Conservation (phyloP, 2,113 vertebrate genomes). For the Lepus americanus region DNA sequence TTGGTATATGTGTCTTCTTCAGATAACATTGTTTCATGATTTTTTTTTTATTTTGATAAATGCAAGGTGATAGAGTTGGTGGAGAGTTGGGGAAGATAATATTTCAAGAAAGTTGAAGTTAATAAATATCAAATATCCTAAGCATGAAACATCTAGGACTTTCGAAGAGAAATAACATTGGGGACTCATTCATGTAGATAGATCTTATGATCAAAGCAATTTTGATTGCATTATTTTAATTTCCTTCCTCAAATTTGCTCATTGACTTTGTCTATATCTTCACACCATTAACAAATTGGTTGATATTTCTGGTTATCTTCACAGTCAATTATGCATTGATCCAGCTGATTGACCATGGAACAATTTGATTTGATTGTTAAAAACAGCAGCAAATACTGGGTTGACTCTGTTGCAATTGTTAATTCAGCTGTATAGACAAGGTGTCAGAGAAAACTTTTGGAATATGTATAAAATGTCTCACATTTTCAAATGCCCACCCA, state of each 20-base stretch:
- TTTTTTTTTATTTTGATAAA: conserved; percentile 49
- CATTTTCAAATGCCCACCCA: background rate
- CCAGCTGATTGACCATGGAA: conserved; percentile 56
- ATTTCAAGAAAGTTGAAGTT: conserved; percentile 8
- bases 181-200: conserved; percentile 25
- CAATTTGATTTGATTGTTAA: conserved; percentile 60
- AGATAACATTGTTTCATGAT: background rate
- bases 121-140: conserved; percentile 40
- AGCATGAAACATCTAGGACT: conserved; percentile 36
- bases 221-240: conserved; percentile 66
- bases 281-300: conserved; percentile 68
- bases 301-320: conserved; percentile 71
- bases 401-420: background rate
- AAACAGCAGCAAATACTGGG: background rate
- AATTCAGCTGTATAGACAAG: background rate
- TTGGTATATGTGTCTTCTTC: background rate
- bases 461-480: background rate
- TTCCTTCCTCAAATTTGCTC: conserved; percentile 53
- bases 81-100: background rate
- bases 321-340: conserved; percentile 70
- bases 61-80: background rate
- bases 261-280: conserved; percentile 53
- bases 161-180: conserved; percentile 47
- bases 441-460: background rate
- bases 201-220: conserved; percentile 44